Evolutionary conservation across 2,888 invertebrate species (phyloP), one percentile per base, ranked within the genome.

Genomic region (Dromius quadrimaculatus): DNA sequence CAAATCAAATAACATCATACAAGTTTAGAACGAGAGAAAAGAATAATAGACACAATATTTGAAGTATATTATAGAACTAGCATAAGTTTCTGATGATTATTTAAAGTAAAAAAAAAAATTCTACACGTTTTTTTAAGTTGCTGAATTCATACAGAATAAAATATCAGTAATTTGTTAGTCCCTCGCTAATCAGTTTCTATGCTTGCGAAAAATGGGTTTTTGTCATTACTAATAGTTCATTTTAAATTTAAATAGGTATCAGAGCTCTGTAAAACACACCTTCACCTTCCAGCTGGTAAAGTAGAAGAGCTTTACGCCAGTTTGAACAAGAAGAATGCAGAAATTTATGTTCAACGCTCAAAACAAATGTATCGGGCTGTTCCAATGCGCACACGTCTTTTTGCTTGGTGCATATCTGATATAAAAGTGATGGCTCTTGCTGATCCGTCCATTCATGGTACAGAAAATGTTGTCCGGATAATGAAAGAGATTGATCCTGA

Each of bases 281-380:
- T 95, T 2, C 87, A 95, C 75, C 85, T 95, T 38, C 94, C 96
- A 0, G 91, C 91, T 5, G 92, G 89, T 1, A 94, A 94, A 78
- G 91, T 94, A 0, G 97, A 98, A 76, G 94, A 96, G 78, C 84
- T 99, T 8, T 94, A 95, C 81, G 88, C 90, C 0, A 93, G 92
- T 75, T 83, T 99, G 74, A 90, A 91, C 5, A 92, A 93, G 79
- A 95, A 94, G 79, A 96, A 96, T 82, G 94, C 96, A 0, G 95
- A 97, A 81, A 97, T 98, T 77, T 99, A 98, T 83, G 92, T 98
- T 71, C 95, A 97, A 81, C 85, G 96, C 20, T 93, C 92, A 41
- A 89, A 89, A 80, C 92, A 90, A 83, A 85, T 87, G 76, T 82
- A 82, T 19, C 84, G 85, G 73, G 84, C 88, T 17, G 84, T 84